These are phyloP conservation scores for Plectropomus leopardus DNA, from an alignment of 2,113 vertebrate genomes.

Conservation along the genomic window DNA sequence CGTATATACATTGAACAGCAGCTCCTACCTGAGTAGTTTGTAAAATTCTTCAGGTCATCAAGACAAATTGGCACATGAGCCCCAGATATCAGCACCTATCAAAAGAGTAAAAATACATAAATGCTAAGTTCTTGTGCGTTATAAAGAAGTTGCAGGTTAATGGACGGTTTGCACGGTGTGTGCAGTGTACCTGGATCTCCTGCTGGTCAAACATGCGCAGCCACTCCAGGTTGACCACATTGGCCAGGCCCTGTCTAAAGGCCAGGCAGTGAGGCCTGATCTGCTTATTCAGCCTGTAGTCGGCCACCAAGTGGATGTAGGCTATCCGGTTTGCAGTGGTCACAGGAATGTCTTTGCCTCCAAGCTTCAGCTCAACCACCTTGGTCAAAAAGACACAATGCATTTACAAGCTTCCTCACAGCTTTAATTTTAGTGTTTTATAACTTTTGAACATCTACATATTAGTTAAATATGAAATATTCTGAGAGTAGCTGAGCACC, in stretches of 20 bases:
- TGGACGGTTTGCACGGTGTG: not conserved
- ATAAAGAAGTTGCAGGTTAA: not conserved
- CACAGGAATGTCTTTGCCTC: conserved; percentile 97
- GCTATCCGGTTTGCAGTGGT: conserved; percentile 95
- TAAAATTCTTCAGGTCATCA: conserved; percentile 97
- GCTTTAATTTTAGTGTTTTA: not conserved
- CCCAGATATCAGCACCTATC: conserved; percentile 95
- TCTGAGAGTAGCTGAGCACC: not conserved
- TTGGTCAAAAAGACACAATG: conserved; percentile 61
- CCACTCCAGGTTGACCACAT: conserved; percentile 97
- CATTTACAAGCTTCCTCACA: not conserved
- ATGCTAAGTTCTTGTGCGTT: not conserved
- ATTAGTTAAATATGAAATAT: not conserved
- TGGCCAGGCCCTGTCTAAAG: conserved; percentile 96
- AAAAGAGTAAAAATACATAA: not conserved
- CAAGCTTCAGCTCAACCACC: conserved; percentile 95
- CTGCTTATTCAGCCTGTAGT: conserved; percentile 96
- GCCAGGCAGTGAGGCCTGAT: conserved; percentile 96
- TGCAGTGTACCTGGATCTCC: conserved; percentile 93
- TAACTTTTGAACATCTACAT: not conserved
- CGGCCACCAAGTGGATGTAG: conserved; percentile 95
- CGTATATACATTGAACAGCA: not conserved
- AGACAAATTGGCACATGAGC: conserved; percentile 96
- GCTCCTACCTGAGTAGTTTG: conserved; percentile 94
- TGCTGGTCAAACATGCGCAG: conserved; percentile 99